A percentile compares a stretch with the other conserved stretches of the same genome.
Evolutionary conservation across 2,113 vertebrate species (phyloP).

Genomic region (Epinephelus moara): DNA sequence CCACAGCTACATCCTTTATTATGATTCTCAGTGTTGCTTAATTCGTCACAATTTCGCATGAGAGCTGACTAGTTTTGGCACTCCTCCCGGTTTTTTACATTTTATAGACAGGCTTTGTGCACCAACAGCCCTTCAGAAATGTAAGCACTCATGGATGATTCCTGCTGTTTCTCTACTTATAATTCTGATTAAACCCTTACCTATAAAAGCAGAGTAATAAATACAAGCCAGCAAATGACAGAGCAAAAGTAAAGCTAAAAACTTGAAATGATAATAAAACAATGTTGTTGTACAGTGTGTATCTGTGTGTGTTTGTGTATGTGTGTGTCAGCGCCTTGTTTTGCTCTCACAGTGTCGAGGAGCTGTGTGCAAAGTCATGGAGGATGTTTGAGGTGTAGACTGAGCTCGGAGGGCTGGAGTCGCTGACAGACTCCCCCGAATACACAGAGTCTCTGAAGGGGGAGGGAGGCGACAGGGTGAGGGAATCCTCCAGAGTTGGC

Average conservation of each 20-base stretch:
- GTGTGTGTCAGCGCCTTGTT: slow-evolving; percentile 30
- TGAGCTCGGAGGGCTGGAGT: slow-evolving; percentile 88
- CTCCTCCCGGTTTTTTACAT: slow-evolving; percentile 51
- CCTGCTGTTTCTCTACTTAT: slow-evolving; percentile 49
- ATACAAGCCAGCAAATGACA: slow-evolving; percentile 63
- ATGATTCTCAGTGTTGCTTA: slow-evolving; percentile 40
- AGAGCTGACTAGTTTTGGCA: slow-evolving; percentile 71
- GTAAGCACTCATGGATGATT: slow-evolving; percentile 50
- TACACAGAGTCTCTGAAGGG: slow-evolving; percentile 96
- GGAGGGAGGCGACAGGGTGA: slow-evolving; percentile 93
- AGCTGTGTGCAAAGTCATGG: slow-evolving; percentile 95
- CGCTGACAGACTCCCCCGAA: slow-evolving; percentile 87
- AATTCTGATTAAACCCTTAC: slow-evolving; percentile 46
- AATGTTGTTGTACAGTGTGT: slow-evolving; percentile 2
- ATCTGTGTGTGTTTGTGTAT: not conserved
- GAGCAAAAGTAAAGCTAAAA: slow-evolving; percentile 40
- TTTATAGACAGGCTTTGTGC: slow-evolving; percentile 58
- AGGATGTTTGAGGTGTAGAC: slow-evolving; percentile 91
- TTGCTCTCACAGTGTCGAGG: slow-evolving; percentile 93
- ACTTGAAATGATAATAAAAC: slow-evolving; percentile 35
- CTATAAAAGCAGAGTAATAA: slow-evolving; percentile 60
- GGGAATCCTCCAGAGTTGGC: slow-evolving; percentile 89
- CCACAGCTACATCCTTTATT: slow-evolving; percentile 44
- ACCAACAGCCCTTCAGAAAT: slow-evolving; percentile 61
- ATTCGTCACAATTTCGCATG: slow-evolving; percentile 63